Base-by-base conservation (phyloP, 2,888 invertebrate genomes). In the Coenonympha glycerion region DNA sequence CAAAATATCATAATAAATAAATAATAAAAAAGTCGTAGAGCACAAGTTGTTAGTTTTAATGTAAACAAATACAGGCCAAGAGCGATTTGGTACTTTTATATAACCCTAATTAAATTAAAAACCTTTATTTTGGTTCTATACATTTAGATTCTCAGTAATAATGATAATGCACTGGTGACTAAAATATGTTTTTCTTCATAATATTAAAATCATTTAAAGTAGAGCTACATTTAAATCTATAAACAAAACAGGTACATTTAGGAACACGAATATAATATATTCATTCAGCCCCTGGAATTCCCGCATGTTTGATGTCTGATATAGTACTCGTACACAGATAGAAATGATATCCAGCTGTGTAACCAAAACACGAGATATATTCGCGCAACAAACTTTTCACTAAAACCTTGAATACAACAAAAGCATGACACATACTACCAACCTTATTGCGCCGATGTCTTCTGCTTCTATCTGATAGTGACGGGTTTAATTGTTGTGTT, bases 401-500 rank as follows among this genome's bases (percentile, higher is more conserved):
- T n/a, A 11, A 11, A 30, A n/a, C 18, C 13, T 24, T 13, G 18
- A 34, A 22, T 13, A 18, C 1, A n/a, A 28, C 24, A 33, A 34
- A 28, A 11, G 8, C n/a, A 1, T 30, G 22, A 31, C 8, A 30
- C 22, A 6, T 11, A 16, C 31, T 39, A 56, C 57, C 36, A 19
- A 57, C 58, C 57, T 53, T 41, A 47, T 28, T 45, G 22, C 16
- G 28, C n/a, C 33, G 33, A 24, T 30, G 49, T 39, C 31, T 48
- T 51, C 47, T 45, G 24, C 36, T 50, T 50, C 18, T 30, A 28
- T 42, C 31, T 21, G 37, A 44, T 28, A 49, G 33, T 41, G 41
- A 46, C 47, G 44, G 45, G 30, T 47, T 46, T 51, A 59, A 53
- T 65, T 77, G 79, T 80, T 80, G 13, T 39, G 39, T 39, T 39